Evolutionary conservation across 1,140 invertebrate genomes (phyloP), one percentile per base, ranked within the genome.

Genomic region (Campoletis sonorensis): DNA sequence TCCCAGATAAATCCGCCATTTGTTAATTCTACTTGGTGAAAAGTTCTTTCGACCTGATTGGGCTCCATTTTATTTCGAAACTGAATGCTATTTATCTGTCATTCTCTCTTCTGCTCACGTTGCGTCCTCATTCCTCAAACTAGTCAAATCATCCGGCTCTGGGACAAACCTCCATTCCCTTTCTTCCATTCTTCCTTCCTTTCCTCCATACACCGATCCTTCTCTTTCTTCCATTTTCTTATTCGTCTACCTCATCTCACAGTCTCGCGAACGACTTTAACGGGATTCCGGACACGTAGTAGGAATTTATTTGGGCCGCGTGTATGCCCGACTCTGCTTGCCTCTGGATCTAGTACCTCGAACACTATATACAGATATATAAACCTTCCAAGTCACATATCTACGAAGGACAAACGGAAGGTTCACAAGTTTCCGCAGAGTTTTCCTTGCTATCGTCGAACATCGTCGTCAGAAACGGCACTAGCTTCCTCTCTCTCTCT

Each of bases 281-380:
- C 71, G 77, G 77, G 83, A 87, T 88, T 87, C 87, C 76, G 45
- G 68, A 83, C 87, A 88, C 87, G 87, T 87, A 87, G 58, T 79
- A 81, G 77, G 73, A 88, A 88, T 88, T 88, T 88, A 87, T 88
- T 88, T 87, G 85, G 78, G 80, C 80, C 85, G 85, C 84, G 86
- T 87, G 86, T 86, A 30, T 85, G 86, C 84, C 83, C 86, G 82
- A 83, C 84, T 83, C 81, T 72, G 82, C 81, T 79, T 80, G 30
- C 37, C 64, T 76, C 70, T 82, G 3, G 40, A 67, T 67, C 33
- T 71, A 72, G 21, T 40, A 15, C 58, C 26, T 54, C 18, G 51
- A n/a, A 0, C n/a, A 54, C n/a, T n/a, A n/a, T n/a, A 54, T n/a
- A 54, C n/a, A 54, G 51, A n/a, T 54, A 54, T 54, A 21, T 54